Percentiles rank a stretch among this genome's conserved stretches.
phyloP scores from a whole-genome alignment of 2,888 invertebrate genomes.

The Drosophila anomelani region DNA sequence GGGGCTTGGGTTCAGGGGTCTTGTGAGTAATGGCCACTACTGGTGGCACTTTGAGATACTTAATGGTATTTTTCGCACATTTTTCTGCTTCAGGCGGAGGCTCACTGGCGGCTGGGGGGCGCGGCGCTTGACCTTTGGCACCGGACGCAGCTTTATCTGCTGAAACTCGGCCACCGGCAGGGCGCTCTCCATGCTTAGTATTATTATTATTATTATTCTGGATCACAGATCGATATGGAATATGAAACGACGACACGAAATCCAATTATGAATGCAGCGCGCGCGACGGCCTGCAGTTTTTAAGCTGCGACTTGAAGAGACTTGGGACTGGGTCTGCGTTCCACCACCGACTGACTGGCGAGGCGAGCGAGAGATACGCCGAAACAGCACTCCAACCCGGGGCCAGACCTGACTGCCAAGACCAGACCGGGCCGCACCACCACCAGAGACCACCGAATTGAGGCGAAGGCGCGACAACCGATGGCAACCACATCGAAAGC shows the following conservation, averaged over 20 bases:
- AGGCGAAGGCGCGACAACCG: slow-evolving; percentile 45
- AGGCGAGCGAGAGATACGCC: slow-evolving; percentile 38
- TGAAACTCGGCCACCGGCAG: slow-evolving; percentile 79
- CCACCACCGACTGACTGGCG: slow-evolving; percentile 65
- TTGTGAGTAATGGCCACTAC: not conserved
- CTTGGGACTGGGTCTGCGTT: slow-evolving; percentile 66
- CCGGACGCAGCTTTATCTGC: slow-evolving; percentile 77
- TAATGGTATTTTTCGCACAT: slow-evolving; percentile 51
- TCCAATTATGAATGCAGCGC: slow-evolving; percentile 71
- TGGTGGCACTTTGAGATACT: slow-evolving; percentile 7
- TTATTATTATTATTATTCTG: slow-evolving; percentile 2
- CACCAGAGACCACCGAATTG: slow-evolving; percentile 57
- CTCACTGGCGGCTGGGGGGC: slow-evolving; percentile 77
- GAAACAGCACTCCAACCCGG: slow-evolving; percentile 49
- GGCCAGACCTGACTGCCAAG: slow-evolving; percentile 34
- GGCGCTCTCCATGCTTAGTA: slow-evolving; percentile 53
- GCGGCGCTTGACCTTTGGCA: slow-evolving; percentile 77
- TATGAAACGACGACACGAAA: slow-evolving; percentile 65
- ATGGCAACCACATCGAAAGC: slow-evolving; percentile 32
- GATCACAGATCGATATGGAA: slow-evolving; percentile 13
- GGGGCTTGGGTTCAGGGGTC: not conserved
- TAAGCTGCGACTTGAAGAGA: slow-evolving; percentile 38
- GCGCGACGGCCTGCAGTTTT: slow-evolving; percentile 25
- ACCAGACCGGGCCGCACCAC: slow-evolving; percentile 38
- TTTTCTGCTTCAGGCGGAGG: slow-evolving; percentile 58